Evolutionary conservation across 2,888 invertebrate species (phyloP).

Genomic region (Platycheirus rosarum): DNA sequence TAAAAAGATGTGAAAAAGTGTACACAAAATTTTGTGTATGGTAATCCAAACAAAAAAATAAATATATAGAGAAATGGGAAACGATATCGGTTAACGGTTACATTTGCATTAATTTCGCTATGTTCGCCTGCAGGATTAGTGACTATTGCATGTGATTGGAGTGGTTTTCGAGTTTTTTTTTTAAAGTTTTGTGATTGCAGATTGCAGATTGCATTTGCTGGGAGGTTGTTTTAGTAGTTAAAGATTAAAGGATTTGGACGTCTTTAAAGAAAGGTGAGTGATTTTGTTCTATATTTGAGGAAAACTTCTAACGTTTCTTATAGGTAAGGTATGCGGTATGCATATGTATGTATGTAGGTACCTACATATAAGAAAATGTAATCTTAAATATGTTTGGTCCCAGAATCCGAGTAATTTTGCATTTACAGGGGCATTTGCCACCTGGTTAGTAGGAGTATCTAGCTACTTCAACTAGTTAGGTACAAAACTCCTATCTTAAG

Average conservation of each 20-base stretch:
- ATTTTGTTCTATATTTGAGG: too few species aligned
- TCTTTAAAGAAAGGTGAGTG: constrained; percentile 59
- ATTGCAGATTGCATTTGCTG: constrained; percentile 34
- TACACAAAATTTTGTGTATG: constrained; percentile 65
- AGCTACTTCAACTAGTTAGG: too few species aligned
- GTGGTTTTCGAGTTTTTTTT: constrained; percentile 42
- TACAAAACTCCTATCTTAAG: too few species aligned
- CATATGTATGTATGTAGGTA: too few species aligned
- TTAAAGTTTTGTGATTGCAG: constrained; percentile 2
- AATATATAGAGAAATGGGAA: constrained; percentile 60
- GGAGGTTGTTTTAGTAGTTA: constrained; percentile 38
- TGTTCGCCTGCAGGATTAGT: constrained; percentile 39
- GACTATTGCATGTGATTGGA: constrained; percentile 39
- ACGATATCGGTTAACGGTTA: constrained; percentile 27
- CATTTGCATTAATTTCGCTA: constrained; percentile 1
- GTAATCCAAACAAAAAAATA: too few species aligned
- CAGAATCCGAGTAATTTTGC: too few species aligned
- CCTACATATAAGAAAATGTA: too few species aligned
- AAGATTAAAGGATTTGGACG: constrained; percentile 16
- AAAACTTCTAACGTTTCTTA: too few species aligned
- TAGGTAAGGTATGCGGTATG: too few species aligned
- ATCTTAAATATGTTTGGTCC: too few species aligned
- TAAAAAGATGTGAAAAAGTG: constrained; percentile 46
- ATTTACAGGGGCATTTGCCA: too few species aligned
- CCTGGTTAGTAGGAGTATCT: too few species aligned